A percentile compares a stretch with the other conserved stretches of the same genome.
These are phyloP conservation scores for Acropora tenuis DNA, from an alignment of 64 coral and sea anemone genomes.

Conservation along the genomic window DNA sequence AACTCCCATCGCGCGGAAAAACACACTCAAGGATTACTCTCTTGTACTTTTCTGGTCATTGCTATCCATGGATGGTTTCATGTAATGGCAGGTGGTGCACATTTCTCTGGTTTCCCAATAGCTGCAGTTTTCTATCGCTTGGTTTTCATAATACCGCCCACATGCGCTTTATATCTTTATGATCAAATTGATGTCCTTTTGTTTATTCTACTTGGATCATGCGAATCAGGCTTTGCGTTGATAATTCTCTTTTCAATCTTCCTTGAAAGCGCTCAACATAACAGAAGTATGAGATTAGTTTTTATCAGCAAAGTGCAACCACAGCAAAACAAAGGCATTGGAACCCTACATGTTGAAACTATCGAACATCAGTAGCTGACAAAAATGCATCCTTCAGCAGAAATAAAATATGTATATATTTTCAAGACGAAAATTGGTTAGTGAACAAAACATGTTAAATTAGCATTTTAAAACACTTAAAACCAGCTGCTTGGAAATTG, in stretches of 20 bases:
- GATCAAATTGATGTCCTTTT: slow-evolving; percentile 1
- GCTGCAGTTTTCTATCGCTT: slow-evolving; percentile 7
- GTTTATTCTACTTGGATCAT: slow-evolving; percentile 14
- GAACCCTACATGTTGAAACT: too few species aligned
- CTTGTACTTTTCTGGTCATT: not conserved
- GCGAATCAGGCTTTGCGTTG: not conserved
- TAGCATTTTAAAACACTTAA: too few species aligned
- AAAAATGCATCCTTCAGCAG: too few species aligned
- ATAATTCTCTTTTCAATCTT: not conserved
- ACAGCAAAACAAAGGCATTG: too few species aligned
- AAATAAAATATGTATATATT: too few species aligned
- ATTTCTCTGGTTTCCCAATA: not conserved
- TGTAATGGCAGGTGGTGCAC: not conserved
- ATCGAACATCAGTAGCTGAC: too few species aligned
- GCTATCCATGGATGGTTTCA: slow-evolving; percentile 9
- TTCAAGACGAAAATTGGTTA: too few species aligned
- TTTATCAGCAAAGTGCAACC: too few species aligned
- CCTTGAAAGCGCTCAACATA: not conserved
- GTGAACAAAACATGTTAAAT: too few species aligned
- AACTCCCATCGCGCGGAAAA: not conserved
- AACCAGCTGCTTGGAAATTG: too few species aligned
- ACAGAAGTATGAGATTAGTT: not conserved
- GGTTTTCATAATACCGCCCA: not conserved
- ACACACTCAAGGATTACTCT: not conserved
- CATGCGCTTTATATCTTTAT: not conserved